Base-by-base conservation (phyloP, 2,888 invertebrate species). In the Aspidapion aeneum region DNA sequence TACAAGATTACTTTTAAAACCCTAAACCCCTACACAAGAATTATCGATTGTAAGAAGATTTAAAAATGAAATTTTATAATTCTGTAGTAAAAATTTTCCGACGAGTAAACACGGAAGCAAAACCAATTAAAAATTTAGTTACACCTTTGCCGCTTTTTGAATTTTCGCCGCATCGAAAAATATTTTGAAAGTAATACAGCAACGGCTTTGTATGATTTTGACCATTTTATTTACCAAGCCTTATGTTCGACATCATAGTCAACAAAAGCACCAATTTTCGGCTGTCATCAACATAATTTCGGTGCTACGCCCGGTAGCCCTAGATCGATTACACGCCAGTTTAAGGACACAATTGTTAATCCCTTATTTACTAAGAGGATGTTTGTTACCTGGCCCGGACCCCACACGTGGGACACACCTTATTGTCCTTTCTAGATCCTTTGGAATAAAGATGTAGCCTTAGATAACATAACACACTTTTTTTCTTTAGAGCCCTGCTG, bases 331-430 rank as follows among this genome's bases (percentile, higher is more conserved):
- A 78, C 79, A 77, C 74, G 77, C 35, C 76, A 77, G 75, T 78
- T 79, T 79, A 79, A 77, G 73, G 70, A 68, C 69, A 79, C 78
- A 79, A 79, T 79, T 75, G 78, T 69, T 79, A 79, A 79, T 79
- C 79, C 72, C 73, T 73, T 79, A 63, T 66, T 66, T 66, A 63
- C 66, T 18, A 18, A 63, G 58, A 61, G 66, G 61, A 59, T 57
- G 77, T 78, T 76, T 79, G 78, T 78, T 78, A 77, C 77, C 77
- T 77, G 74, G 74, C 71, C n/a, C 35, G 64, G 76, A 77, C 77
- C 76, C 73, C 76, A 77, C 77, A 74, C 74, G 74, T 67, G 68
- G 72, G 68, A 68, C 73, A 74, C 75, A 75, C 76, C 75, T 75
- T 71, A 71, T 67, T 70, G 35, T 35, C 5, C 35, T 35, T n/a